These are phyloP conservation scores for Struthidea cinerea DNA, from an alignment of 2,113 vertebrate species.

Conservation along the genomic window DNA sequence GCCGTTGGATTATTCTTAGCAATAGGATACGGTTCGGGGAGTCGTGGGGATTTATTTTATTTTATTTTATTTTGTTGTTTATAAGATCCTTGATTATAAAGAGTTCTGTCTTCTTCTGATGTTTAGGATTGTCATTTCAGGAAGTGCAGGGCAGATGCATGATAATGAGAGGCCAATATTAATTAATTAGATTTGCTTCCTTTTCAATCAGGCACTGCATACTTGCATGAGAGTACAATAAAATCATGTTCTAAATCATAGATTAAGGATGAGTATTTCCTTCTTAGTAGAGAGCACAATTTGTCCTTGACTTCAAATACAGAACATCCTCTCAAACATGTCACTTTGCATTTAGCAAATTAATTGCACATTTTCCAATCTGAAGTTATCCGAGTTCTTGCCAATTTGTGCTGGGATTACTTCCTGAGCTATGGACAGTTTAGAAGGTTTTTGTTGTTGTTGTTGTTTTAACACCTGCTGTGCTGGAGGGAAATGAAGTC, in stretches of 20 bases:
- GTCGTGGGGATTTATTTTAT: neutral
- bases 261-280: neutral
- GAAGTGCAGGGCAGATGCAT: neutral
- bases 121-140: neutral
- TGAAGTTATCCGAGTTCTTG: neutral
- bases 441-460: neutral
- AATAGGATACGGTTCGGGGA: neutral
- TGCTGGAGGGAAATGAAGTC: conserved; percentile 18
- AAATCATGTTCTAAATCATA: neutral
- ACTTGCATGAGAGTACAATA: neutral
- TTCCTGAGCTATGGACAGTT: conserved; percentile 22
- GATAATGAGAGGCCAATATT: neutral
- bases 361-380: neutral
- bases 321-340: neutral
- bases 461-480: conserved; percentile 15
- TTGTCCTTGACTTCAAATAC: neutral
- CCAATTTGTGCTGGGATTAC: neutral
- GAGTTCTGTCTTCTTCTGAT: neutral
- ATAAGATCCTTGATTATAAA: neutral
- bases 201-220: neutral
- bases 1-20: conserved; percentile 20
- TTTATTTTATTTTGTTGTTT: neutral
- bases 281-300: neutral
- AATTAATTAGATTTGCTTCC: conserved; percentile 26
- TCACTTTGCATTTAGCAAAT: conserved; percentile 25